Conservation (phyloP, 2,888 invertebrate genomes). For the Dasypolia templi region DNA sequence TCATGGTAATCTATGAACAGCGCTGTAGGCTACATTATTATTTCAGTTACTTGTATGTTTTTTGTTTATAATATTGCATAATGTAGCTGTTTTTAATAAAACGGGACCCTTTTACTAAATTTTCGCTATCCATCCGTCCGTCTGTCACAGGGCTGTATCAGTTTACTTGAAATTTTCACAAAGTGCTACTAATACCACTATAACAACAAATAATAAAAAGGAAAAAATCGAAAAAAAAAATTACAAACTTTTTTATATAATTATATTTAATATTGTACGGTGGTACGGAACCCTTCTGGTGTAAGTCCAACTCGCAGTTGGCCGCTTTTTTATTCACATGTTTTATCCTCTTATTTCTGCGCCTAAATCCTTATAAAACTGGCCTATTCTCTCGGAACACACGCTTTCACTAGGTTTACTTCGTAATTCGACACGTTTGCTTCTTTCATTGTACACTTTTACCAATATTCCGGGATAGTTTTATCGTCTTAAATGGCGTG, state of each 20-base stretch:
- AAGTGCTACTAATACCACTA: background rate
- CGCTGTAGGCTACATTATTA: no score
- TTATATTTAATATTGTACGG: background rate
- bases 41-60: no score
- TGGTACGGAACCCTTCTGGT: background rate
- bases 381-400: conserved; percentile 17
- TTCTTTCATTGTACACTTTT: conserved; percentile 17
- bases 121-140: background rate
- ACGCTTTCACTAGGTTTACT: conserved; percentile 34
- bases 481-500: conserved; percentile 29
- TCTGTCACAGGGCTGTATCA: background rate
- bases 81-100: no score
- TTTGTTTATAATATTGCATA: no score
- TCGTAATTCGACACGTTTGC: conserved; percentile 43
- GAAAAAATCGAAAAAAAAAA: no score
- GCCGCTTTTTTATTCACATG: conserved; percentile 24
- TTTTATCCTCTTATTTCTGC: conserved; percentile 35
- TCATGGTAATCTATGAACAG: no score
- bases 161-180: background rate
- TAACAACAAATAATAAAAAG: background rate
- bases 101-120: no score
- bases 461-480: conserved; percentile 34
- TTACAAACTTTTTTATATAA: no score
- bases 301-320: background rate
- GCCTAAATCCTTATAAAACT: conserved; percentile 44